phyloP scores from a whole-genome alignment of 37 sponge, comb jelly and placozoan species.

The Lycopodina hypogea region DNA sequence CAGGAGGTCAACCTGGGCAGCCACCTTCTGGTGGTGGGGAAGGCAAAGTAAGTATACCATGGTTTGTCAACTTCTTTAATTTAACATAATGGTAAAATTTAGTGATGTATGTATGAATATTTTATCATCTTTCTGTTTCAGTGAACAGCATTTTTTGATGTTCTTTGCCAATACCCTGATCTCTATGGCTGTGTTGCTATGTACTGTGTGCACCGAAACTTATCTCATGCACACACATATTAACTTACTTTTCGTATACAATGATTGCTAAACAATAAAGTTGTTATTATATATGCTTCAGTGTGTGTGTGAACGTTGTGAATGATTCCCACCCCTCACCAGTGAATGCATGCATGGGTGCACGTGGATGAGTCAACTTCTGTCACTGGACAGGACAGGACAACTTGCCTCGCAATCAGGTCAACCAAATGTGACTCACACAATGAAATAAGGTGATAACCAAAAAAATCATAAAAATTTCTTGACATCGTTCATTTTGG shows the following conservation, averaged over 20 bases:
- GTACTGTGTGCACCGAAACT: neutral
- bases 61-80: too few species aligned
- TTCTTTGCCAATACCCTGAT: slow-evolving; percentile 17
- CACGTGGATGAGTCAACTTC: neutral
- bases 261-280: too few species aligned
- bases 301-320: neutral
- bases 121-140: slow-evolving; percentile 6
- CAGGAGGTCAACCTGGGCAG: neutral
- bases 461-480: too few species aligned
- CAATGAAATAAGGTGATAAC: too few species aligned
- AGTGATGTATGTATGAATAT: neutral
- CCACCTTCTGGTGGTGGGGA: slow-evolving; percentile 4
- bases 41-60: neutral
- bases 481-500: too few species aligned
- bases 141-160: slow-evolving; percentile 19
- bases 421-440: too few species aligned
- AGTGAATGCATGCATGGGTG: slow-evolving; percentile 21
- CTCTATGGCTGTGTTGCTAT: slow-evolving; percentile 2
- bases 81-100: too few species aligned
- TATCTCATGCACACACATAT: neutral
- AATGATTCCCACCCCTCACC: slow-evolving; percentile 12
- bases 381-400: too few species aligned
- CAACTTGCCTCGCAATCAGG: too few species aligned
- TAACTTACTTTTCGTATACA: neutral
- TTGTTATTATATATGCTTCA: neutral